Evolutionary conservation across 2,888 invertebrate genomes (phyloP), one percentile per base, ranked within the genome.

Genomic region (Phytoseiulus persimilis): DNA sequence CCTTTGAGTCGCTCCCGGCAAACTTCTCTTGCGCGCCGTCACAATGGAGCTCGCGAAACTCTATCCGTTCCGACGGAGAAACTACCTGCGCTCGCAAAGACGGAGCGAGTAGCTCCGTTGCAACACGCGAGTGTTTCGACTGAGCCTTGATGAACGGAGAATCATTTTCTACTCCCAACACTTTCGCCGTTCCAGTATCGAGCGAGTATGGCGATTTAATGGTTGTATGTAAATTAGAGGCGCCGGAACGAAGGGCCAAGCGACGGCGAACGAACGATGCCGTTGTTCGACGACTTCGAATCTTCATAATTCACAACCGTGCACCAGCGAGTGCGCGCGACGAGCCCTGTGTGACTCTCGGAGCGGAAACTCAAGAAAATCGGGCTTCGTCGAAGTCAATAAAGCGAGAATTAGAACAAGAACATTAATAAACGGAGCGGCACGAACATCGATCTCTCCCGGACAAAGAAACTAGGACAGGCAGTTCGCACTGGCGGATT

Each of bases 101-200:
- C 65, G 65, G 18, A 65, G 2, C 65, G 18, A 23, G 14, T 18
- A 14, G 65, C 18, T 65, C 18, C 9, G 65, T 28, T 65, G 65
- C 65, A 28, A 1, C 1, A 65, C 23, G 65, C 65, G 28, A 65
- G 65, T 65, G 5, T 65, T 23, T 65, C 65, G 14, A 14, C 23
- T 11, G 23, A 23, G 65, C 18, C 65, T 18, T 23, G 65, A 65
- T 65, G 65, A 65, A 65, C 23, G 23, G 18, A 18, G 14, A 65
- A 65, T 65, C 65, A 65, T 65, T 65, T 65, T 65, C 65, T 65
- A 65, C 65, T 65, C 65, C 65, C 65, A 65, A 65, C 65, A 65
- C 65, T 65, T 65, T 65, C 65, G 1, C 65, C 28, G 28, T 14
- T 65, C 65, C 65, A 11, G 65, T 65, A 65, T 65, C 65, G 65